Evolutionary conservation across 2,888 invertebrate genomes (phyloP), one percentile per base, ranked within the genome.

Genomic region (Encarsia formosa): DNA sequence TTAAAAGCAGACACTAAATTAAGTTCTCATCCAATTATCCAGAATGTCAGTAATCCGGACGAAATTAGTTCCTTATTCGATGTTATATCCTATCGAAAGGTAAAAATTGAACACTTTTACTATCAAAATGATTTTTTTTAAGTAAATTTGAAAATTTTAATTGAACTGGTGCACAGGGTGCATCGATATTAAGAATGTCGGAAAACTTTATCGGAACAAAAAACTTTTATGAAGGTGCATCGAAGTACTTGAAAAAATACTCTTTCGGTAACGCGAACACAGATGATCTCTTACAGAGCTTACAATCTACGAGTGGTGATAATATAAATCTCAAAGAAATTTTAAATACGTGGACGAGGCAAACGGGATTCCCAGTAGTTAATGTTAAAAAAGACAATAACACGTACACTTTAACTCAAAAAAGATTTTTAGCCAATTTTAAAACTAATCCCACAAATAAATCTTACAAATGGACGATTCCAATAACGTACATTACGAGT

Each of bases 51-150:
- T 23, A 88, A 89, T 58, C 94, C 95, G 0, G 87, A 88, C 69
- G 86, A 96, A 77, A 95, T 97, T 49, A 91, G 89, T 0, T 87
- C 91, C 60, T 85, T 94, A 49, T 96, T 96, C 69, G 95, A 96
- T 71, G 75, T 81, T 0, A 95, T 97, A 57, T 91, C 94, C 0
- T 97, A 97, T 68, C 85, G 83, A 57, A 96, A 96, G 81, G 91
- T 89, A 71, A 9, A 18, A 6, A 9, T 39, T 11, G 13, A 31
- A 31, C 31, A 37, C 29, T 18, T 6, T 15, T 19, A 29, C 13
- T 15, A 11, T 22, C 18, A n/a, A n/a, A n/a, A n/a, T n/a, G n/a
- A n/a, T n/a, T n/a, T n/a, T n/a, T n/a, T n/a, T n/a, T n/a, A n/a
- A n/a, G n/a, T n/a, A n/a, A n/a, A n/a, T n/a, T n/a, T n/a, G n/a